Percentiles rank a stretch among this genome's conserved stretches.
Evolutionary conservation across 2,113 vertebrate genomes (phyloP).

Genomic region (Chunga burmeisteri): DNA sequence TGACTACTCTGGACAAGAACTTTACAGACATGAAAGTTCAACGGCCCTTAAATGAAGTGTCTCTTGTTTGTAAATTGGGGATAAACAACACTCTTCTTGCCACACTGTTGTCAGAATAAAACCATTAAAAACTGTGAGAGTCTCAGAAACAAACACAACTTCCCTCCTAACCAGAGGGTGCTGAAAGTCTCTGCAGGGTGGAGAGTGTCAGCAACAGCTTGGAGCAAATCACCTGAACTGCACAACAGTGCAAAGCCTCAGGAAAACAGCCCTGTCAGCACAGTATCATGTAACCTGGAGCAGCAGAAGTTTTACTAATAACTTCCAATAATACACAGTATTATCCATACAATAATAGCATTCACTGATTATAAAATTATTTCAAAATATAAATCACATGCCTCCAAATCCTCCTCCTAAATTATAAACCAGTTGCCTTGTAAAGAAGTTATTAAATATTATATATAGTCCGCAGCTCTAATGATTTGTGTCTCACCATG

Average conservation of each 20-base stretch:
- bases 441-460: background rate
- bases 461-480: background rate
- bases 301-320: background rate
- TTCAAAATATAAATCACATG: background rate
- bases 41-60: background rate
- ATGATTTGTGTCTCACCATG: background rate
- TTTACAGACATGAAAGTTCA: background rate
- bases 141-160: background rate
- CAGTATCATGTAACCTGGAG: no score
- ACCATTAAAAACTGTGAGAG: background rate
- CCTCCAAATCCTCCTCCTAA: background rate
- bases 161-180: background rate
- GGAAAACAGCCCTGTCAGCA: background rate
- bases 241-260: background rate
- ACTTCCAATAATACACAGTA: background rate
- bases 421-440: background rate
- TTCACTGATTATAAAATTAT: background rate
- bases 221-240: background rate
- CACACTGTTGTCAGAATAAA: background rate
- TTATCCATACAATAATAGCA: background rate
- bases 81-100: background rate
- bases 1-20: background rate
- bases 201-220: background rate
- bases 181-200: background rate
- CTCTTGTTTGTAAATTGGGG: rapidly evolving